A percentile compares a stretch with the other conserved stretches of the same genome.
Conservation (phyloP, 2,888 invertebrate genomes). For the Apamea anceps region DNA sequence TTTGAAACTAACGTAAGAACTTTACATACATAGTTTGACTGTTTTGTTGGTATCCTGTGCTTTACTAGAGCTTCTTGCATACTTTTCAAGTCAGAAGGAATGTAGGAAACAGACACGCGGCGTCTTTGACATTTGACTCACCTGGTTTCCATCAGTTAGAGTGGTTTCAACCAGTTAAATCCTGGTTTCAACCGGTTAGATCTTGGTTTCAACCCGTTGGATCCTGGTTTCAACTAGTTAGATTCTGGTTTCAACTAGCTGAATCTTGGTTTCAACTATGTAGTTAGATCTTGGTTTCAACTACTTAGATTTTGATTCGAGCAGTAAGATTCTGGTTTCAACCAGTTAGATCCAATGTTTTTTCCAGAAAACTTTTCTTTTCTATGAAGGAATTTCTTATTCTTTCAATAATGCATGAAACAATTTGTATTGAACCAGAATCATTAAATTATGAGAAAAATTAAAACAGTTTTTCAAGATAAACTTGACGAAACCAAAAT, state of each 20-base stretch:
- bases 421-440: neutral
- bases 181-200: neutral
- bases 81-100: neutral
- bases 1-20: conserved; percentile 8
- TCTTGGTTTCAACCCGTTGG: neutral
- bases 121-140: neutral
- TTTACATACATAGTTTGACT: conserved; percentile 10
- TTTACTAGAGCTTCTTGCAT: neutral
- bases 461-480: neutral
- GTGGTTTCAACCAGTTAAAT: neutral
- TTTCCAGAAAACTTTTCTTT: neutral
- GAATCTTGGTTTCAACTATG: neutral
- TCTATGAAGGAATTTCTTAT: neutral
- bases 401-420: too few relatives aligned
- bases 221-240: neutral
- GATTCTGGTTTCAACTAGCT: neutral
- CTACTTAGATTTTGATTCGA: too few relatives aligned
- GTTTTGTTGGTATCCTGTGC: neutral
- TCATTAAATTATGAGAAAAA: neutral
- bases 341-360: neutral
- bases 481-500: neutral
- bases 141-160: neutral
- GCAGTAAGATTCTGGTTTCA: too few relatives aligned
- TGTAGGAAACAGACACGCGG: neutral
- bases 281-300: neutral